Base-by-base conservation (phyloP, 2,113 vertebrate species). In the Garra rufa region DNA sequence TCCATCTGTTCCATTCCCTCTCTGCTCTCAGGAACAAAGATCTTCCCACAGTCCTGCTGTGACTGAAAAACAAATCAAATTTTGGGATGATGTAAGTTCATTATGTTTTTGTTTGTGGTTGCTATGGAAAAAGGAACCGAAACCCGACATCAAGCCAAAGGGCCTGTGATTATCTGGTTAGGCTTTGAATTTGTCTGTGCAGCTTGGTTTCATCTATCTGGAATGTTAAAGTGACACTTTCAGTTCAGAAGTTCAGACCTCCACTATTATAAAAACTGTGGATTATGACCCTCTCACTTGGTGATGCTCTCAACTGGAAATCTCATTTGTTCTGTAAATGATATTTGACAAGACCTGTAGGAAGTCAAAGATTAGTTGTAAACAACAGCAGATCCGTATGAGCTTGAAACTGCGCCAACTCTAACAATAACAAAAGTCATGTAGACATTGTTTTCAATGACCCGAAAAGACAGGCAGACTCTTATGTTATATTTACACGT, bases 61-160 rank as follows among this genome's bases (percentile, higher is more conserved):
- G 80, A 78, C 52, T 78, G 78, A 75, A 70, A 70, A 82, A 73
- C 41, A 44, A 34, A 38, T 41, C n/a, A 65, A 67, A 46, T 69
- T 48, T 78, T 50, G 78, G 67, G 65, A 88, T 88, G 88, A 88
- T 87, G 75, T 83, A 87, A 41, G 86, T 91, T 89, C 21, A 6
- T 57, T 88, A 88, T 90, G 67, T 90, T 84, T 92, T 91, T 91
- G 87, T 88, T 89, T 91, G 84, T 55, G 44, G 91, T 92, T 88
- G 90, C 91, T 90, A 92, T 91, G 90, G 90, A 82, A 90, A 83
- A 86, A 0, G 82, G 26, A 74, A 81, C 87, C 30, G n/a, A 86
- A 89, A 90, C 86, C 81, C 81, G 84, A 86, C 87, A 81, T 86
- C 85, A 46, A 65, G 38, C 81, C 59, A 70, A 28, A 38, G 57